Evolutionary conservation across 2,113 vertebrate species (phyloP).

Genomic region (Casuarius casuarius): DNA sequence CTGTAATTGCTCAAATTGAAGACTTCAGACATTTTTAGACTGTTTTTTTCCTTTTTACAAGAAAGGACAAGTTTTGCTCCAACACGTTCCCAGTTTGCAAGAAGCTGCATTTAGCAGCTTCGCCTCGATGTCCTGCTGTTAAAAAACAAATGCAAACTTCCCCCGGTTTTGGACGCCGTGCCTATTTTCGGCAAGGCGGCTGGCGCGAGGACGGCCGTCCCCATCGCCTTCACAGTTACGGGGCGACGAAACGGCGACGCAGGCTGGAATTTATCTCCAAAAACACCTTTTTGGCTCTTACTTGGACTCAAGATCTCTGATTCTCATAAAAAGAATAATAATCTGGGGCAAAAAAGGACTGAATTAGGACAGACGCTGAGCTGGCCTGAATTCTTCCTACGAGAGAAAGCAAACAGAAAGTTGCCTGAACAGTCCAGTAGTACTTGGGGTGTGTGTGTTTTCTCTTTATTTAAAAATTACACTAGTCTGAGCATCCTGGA

Average conservation of each 20-base stretch:
- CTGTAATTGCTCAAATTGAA: background rate
- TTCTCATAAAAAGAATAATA: background rate
- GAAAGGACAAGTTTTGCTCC: background rate
- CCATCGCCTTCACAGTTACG: background rate
- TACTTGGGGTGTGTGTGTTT: background rate
- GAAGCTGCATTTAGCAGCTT: background rate
- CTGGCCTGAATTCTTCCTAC: slow-evolving; percentile 9
- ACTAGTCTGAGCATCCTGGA: slow-evolving; percentile 34
- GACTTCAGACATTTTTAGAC: background rate
- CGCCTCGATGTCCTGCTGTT: background rate
- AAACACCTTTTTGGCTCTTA: too few relatives aligned
- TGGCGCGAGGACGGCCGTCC: background rate
- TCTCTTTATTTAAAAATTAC: slow-evolving; percentile 34
- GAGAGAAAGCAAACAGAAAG: slow-evolving; percentile 19
- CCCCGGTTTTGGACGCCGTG: background rate
- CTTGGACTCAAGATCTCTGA: background rate
- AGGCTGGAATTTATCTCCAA: too few relatives aligned
- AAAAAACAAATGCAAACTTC: slow-evolving; percentile 7
- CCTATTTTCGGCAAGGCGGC: background rate
- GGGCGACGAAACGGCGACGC: background rate
- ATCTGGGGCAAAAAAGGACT: background rate
- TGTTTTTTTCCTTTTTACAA: background rate
- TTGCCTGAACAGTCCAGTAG: background rate
- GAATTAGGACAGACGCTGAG: background rate
- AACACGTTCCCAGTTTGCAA: background rate